Conservation (phyloP, 2,113 vertebrate genomes). For the Tragelaphus strepsiceros region DNA sequence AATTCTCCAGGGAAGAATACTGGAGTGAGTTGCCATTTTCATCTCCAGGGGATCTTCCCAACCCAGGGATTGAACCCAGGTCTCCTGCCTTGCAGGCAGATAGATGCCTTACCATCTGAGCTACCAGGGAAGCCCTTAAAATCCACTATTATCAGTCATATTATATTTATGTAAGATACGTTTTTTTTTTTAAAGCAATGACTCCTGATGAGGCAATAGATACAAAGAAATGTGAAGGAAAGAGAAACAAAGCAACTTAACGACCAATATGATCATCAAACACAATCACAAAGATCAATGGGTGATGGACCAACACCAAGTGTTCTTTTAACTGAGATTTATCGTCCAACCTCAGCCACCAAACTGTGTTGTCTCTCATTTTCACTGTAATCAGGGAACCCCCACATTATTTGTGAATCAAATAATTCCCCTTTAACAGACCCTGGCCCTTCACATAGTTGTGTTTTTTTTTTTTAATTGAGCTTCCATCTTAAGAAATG, state of each 20-base stretch:
- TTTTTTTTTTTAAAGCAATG: not conserved
- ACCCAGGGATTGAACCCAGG: not conserved
- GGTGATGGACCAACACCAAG: not conserved
- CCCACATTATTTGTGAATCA: not conserved
- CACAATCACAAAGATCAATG: not conserved
- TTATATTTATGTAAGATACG: not conserved
- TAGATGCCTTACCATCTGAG: not conserved
- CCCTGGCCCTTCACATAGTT: not conserved
- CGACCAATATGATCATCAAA: not conserved
- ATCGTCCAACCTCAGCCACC: not conserved
- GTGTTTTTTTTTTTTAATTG: not conserved
- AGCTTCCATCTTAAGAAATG: not conserved
- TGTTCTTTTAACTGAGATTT: not conserved
- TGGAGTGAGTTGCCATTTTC: not conserved
- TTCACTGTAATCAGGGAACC: not conserved
- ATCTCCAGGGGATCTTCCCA: not conserved
- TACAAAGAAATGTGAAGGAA: not conserved
- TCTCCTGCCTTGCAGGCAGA: not conserved
- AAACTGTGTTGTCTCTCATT: not conserved
- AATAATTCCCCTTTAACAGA: not conserved
- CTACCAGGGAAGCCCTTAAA: not conserved
- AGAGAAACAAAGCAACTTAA: not conserved
- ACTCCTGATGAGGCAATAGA: not conserved
- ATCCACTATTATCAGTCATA: not conserved
- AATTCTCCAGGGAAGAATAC: not conserved